Evolutionary conservation across 1,140 invertebrate species (phyloP), one percentile per base, ranked within the genome.

Genomic region (Drosophila sucinea): DNA sequence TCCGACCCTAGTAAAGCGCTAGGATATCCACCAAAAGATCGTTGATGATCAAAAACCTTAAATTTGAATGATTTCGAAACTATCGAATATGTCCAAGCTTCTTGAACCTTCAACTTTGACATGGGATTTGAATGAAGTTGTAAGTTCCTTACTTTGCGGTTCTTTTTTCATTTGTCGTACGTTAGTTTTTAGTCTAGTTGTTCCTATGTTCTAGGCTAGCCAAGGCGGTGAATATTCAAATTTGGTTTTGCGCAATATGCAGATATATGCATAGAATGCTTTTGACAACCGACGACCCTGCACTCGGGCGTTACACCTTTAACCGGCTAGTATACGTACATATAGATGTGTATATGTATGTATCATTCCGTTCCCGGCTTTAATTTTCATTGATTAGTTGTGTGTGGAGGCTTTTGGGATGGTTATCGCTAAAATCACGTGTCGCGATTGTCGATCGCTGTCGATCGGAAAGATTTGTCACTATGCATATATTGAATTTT

Each of bases 341-440:
- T 27, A n/a, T 27, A 0, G 2, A 11, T 47, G 44, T 47, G n/a
- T 47, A 23, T 51, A 4, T 47, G 44, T 47, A 1, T 47, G 44
- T 25, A 38, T 27, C 57, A 25, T 60, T 40, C 29, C 3, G 33
- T 25, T 27, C 44, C 44, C 44, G 44, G 44, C 44, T 51, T 51
- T 10, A 51, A 78, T 76, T 51, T 73, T 73, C 69, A 83, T 77
- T 79, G 66, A 82, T 78, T 69, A 81, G 55, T 64, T 64, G 2
- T 32, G 30, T 57, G 30, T 10, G 29, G 29, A 30, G 11, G n/a
- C 29, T 56, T 30, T 56, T 51, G 3, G 47, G 17, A 56, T 51
- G 23, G 44, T 51, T 51, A 51, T 51, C 44, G 23, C 23, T 51
- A 10, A 27, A 27, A 51, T 77, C 60, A 69, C 30, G 17, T 71